Evolutionary conservation across 2,888 invertebrate species (phyloP), one percentile per base, ranked within the genome.

Genomic region (Diogma glabrata): DNA sequence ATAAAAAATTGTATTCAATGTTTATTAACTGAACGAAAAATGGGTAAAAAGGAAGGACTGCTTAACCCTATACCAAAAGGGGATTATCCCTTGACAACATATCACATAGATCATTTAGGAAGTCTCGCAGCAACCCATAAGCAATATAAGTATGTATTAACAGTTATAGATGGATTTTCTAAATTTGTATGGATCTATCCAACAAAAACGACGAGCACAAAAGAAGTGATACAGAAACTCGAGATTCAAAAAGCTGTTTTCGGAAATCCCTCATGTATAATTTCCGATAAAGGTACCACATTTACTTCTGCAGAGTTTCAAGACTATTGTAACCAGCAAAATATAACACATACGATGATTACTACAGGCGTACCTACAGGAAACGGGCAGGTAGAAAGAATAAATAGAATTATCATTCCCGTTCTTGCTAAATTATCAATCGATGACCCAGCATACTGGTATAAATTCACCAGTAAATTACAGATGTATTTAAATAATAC

Each of bases 171-270:
- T 54, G 60, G 54, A 0, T 67, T 65, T 40, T 64, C 64, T 0
- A 68, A 67, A 49, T 67, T 66, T 58, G 58, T 57, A 2, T 67
- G 67, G 64, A 12, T 67, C 0, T 67, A 60, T 49, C 64, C 65
- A 2, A 59, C 59, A 1, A 65, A 64, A 49, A 53, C 58, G 3
- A 60, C 59, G 2, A 54, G 61, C 0, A 53, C 60, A 3, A 56
- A 55, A 17, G 65, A 70, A 47, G 62, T 60, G 0, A 33, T 69
- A 8, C 23, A 57, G 2, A 64, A 61, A 53, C 38, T 67, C 4
- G 52, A 52, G 6, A 17, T 53, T 4, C 64, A 64, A 26, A 61
- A 63, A 45, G 54, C 56, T 14, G 56, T 49, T 6, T 70, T 68
- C 59, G 68, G 66, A 8, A 64, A 64, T 53, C 66, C 67, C 8